These are phyloP conservation scores for Psix sp. DNA, from an alignment of 1,140 invertebrate genomes.

Conservation along the genomic window DNA sequence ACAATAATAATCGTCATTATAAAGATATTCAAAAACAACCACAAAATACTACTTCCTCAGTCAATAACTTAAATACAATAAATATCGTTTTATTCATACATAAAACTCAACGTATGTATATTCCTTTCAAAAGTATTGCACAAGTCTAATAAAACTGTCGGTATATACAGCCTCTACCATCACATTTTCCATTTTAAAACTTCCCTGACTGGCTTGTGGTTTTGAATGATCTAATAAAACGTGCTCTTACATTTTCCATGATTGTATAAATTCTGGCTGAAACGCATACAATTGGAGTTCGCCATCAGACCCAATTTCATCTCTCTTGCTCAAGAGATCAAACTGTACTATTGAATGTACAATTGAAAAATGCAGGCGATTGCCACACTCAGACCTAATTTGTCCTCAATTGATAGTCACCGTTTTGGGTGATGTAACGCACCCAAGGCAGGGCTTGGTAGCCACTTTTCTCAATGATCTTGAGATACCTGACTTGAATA, in stretches of 20 bases:
- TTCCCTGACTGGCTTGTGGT: conserved; percentile 9
- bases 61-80: conserved; percentile 31
- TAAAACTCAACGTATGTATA: conserved; percentile 22
- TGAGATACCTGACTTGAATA: conserved; percentile 98
- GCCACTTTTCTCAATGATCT: conserved; percentile 99
- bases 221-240: conserved; percentile 38
- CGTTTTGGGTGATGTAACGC: conserved; percentile 99
- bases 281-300: too few species aligned
- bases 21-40: conserved; percentile 22
- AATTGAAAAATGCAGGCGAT: not conserved
- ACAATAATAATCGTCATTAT: conserved; percentile 16
- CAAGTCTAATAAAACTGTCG: conserved; percentile 44
- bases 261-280: too few species aligned
- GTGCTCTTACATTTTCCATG: conserved; percentile 19
- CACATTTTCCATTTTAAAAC: conserved; percentile 19
- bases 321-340: too few species aligned
- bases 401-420: conserved; percentile 98
- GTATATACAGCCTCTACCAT: conserved; percentile 18
- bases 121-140: conserved; percentile 23
- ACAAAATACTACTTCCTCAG: conserved; percentile 34
- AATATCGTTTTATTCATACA: conserved; percentile 8
- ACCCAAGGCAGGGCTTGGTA: conserved; percentile 99
- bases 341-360: too few species aligned
- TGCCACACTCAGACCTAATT: conserved; percentile 79
- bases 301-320: too few species aligned